These are phyloP conservation scores for Apostichopus parvimensis DNA, from an alignment of 35 echinoderm and acorn worm genomes.

Conservation along the genomic window DNA sequence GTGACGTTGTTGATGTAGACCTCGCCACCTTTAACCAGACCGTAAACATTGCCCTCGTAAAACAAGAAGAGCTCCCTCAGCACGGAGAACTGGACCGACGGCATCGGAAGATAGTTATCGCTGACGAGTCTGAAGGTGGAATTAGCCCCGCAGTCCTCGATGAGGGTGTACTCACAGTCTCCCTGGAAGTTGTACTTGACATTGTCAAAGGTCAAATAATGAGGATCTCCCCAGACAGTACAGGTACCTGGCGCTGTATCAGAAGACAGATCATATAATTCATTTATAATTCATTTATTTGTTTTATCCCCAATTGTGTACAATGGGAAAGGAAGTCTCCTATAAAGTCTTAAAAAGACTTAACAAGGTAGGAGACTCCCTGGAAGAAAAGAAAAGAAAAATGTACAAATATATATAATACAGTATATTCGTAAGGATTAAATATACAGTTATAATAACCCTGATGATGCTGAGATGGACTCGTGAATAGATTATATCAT, in stretches of 20 bases:
- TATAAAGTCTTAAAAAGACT: no score
- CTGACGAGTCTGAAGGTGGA: constrained; percentile 40
- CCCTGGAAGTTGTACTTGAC: constrained; percentile 66
- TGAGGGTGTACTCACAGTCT: constrained; percentile 66
- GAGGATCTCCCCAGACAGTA: constrained; percentile 63
- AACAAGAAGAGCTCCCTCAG: constrained; percentile 58
- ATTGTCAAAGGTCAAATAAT: constrained; percentile 76
- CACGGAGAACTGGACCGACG: constrained; percentile 47
- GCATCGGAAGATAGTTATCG: constrained; percentile 38
- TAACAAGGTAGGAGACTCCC: no score
- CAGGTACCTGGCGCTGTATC: constrained; percentile 55
- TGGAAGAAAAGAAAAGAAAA: no score
- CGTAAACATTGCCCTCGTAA: constrained; percentile 42
- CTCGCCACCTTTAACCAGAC: constrained; percentile 25
- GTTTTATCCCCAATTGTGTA: no score
- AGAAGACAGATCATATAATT: neutral
- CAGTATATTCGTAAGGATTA: no score
- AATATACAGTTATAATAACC: no score
- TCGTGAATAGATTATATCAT: no score
- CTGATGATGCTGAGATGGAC: no score
- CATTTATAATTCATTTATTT: no score
- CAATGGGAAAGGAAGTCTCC: no score
- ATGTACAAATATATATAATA: no score
- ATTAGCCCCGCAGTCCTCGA: constrained; percentile 52
- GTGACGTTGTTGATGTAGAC: constrained; percentile 46